Evolutionary conservation across 2,113 vertebrate genomes (phyloP).

Genomic region (Poecilia latipinna): DNA sequence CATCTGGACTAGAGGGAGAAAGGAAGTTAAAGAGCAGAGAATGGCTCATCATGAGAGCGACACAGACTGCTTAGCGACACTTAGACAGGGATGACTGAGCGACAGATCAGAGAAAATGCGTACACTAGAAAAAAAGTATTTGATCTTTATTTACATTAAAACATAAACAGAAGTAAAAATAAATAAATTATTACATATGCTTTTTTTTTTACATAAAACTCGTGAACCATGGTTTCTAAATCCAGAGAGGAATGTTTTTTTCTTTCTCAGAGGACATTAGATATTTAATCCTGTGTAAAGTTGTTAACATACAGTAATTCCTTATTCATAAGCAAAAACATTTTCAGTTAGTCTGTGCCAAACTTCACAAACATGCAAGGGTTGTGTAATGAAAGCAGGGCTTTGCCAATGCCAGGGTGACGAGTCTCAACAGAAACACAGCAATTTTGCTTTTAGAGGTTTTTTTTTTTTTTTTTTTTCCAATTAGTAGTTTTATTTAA

Average conservation of each 20-base stretch:
- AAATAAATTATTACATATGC: slow-evolving; percentile 5
- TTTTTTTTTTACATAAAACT: neutral
- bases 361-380: slow-evolving; percentile 62
- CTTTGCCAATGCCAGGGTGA: slow-evolving; percentile 41
- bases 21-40: slow-evolving; percentile 33
- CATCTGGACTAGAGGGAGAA: slow-evolving; percentile 51
- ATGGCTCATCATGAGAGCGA: slow-evolving; percentile 8
- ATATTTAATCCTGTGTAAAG: slow-evolving; percentile 75
- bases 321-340: slow-evolving; percentile 69
- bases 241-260: slow-evolving; percentile 12
- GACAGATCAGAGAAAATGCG: neutral
- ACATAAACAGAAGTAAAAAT: neutral
- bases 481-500: slow-evolving; percentile 7
- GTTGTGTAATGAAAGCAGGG: slow-evolving; percentile 69
- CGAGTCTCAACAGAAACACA: slow-evolving; percentile 1
- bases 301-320: slow-evolving; percentile 70
- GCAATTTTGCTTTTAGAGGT: slow-evolving; percentile 15
- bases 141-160: neutral
- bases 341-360: slow-evolving; percentile 58
- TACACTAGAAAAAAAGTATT: neutral
- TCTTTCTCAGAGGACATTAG: slow-evolving; percentile 54
- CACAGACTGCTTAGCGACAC: slow-evolving; percentile 9
- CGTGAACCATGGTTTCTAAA: slow-evolving; percentile 2
- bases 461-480: neutral
- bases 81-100: neutral